Evolutionary conservation across 1,140 invertebrate genomes (phyloP).

Genomic region (Nylanderia fulva): DNA sequence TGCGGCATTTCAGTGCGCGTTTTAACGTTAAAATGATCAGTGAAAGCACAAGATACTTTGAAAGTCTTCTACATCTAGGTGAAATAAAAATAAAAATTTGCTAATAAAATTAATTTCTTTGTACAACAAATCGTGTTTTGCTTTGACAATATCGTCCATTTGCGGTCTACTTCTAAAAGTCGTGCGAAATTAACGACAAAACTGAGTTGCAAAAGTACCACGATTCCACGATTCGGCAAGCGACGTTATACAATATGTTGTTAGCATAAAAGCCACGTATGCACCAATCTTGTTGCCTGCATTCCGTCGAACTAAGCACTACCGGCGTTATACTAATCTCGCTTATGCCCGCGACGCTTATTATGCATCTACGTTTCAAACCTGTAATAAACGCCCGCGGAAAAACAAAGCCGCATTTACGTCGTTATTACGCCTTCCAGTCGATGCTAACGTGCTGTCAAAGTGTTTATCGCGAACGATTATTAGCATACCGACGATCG

Average conservation of each 20-base stretch:
- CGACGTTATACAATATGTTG: slow-evolving; percentile 62
- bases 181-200: slow-evolving; percentile 10
- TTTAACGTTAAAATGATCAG: neutral
- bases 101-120: neutral
- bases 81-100: neutral
- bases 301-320: slow-evolving; percentile 67
- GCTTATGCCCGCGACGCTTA: slow-evolving; percentile 30
- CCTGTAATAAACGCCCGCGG: slow-evolving; percentile 39
- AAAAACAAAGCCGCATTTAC: slow-evolving; percentile 41
- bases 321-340: slow-evolving; percentile 53
- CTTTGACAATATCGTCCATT: neutral
- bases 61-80: neutral
- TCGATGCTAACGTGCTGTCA: neutral
- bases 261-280: slow-evolving; percentile 53
- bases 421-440: slow-evolving; percentile 22
- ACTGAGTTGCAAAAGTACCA: slow-evolving; percentile 44
- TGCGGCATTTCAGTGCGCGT: neutral
- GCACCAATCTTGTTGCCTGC: slow-evolving; percentile 67
- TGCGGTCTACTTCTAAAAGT: neutral
- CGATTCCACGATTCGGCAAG: slow-evolving; percentile 30
- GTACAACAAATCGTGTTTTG: neutral
- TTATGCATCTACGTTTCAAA: slow-evolving; percentile 50
- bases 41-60: neutral
- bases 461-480: neutral
- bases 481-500: neutral